Percentiles rank a stretch among this genome's conserved stretches.
phyloP scores from a whole-genome alignment of 2,888 invertebrate genomes.

The Tetragnatha montana region DNA sequence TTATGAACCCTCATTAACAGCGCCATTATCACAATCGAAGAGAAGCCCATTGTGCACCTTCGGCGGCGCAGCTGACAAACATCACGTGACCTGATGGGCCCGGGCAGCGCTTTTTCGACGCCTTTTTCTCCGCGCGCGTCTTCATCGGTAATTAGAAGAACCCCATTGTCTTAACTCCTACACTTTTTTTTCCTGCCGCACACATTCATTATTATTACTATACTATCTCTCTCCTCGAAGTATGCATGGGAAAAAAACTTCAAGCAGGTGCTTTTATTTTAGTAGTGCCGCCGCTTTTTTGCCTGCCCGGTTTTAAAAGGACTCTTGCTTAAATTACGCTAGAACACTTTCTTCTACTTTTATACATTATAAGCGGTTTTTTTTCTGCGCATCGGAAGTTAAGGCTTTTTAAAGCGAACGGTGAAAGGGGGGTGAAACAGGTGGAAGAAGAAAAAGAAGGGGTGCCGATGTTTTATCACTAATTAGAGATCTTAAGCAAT shows the following conservation, averaged over 20 bases:
- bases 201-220: neutral
- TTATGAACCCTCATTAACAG: slow-evolving; percentile 71
- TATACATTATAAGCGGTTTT: neutral
- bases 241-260: slow-evolving; percentile 36
- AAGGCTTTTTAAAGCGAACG: slow-evolving; percentile 55
- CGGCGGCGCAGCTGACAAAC: slow-evolving; percentile 60
- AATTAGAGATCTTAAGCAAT: slow-evolving; percentile 68
- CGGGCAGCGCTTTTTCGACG: slow-evolving; percentile 50
- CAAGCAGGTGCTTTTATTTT: slow-evolving; percentile 68
- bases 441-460: slow-evolving; percentile 17
- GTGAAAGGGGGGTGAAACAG: neutral
- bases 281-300: slow-evolving; percentile 52
- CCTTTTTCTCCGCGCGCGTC: slow-evolving; percentile 9
- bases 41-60: slow-evolving; percentile 64
- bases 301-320: slow-evolving; percentile 46
- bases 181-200: slow-evolving; percentile 24
- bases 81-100: slow-evolving; percentile 70
- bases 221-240: neutral
- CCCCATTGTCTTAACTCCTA: slow-evolving; percentile 59
- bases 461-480: slow-evolving; percentile 62
- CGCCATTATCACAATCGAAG: slow-evolving; percentile 71
- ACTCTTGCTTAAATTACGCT: slow-evolving; percentile 66
- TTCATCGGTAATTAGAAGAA: slow-evolving; percentile 60
- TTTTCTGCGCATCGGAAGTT: slow-evolving; percentile 37
- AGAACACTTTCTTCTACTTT: slow-evolving; percentile 42